A percentile compares a stretch with the other conserved stretches of the same genome.
These are phyloP conservation scores for Mylabris phalerata DNA, from an alignment of 1,140 invertebrate species.

Conservation along the genomic window DNA sequence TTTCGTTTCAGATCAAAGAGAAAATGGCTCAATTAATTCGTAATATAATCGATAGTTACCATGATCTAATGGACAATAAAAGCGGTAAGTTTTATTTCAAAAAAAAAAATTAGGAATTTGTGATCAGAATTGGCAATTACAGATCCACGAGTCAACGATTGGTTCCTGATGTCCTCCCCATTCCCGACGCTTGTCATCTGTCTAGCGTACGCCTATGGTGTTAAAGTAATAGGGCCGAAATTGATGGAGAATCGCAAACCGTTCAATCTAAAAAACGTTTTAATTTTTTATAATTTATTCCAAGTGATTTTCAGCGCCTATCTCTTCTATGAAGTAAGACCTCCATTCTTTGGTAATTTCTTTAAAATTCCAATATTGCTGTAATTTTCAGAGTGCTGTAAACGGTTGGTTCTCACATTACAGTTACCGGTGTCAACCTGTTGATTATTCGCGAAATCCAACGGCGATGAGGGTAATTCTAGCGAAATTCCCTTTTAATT, in stretches of 20 bases:
- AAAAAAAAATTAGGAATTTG: constrained; percentile 4
- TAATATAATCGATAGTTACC: constrained; percentile 23
- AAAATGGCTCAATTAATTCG: constrained; percentile 19
- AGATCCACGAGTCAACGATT: constrained; percentile 78
- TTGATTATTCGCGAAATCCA: constrained; percentile 81
- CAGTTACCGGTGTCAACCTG: constrained; percentile 88
- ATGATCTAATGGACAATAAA: constrained; percentile 32
- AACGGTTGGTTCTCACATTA: constrained; percentile 83
- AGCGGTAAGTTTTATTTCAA: constrained; percentile 22
- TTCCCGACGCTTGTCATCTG: constrained; percentile 73
- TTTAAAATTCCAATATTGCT: neutral
- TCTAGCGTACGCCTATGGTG: constrained; percentile 67
- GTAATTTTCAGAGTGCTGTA: constrained; percentile 68
- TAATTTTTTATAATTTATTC: constrained; percentile 80
- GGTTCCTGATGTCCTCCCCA: constrained; percentile 78
- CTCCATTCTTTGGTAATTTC: neutral
- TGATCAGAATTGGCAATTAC: neutral
- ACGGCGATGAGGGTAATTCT: constrained; percentile 73
- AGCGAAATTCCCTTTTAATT: neutral
- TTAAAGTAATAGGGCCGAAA: constrained; percentile 58
- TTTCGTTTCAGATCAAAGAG: no score
- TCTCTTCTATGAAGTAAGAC: constrained; percentile 35
- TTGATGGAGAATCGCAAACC: constrained; percentile 88
- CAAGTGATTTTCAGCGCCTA: constrained; percentile 81
- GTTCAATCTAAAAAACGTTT: constrained; percentile 67